Evolutionary conservation across 1,140 invertebrate genomes (phyloP).

Genomic region (Drosophila baimaii): DNA sequence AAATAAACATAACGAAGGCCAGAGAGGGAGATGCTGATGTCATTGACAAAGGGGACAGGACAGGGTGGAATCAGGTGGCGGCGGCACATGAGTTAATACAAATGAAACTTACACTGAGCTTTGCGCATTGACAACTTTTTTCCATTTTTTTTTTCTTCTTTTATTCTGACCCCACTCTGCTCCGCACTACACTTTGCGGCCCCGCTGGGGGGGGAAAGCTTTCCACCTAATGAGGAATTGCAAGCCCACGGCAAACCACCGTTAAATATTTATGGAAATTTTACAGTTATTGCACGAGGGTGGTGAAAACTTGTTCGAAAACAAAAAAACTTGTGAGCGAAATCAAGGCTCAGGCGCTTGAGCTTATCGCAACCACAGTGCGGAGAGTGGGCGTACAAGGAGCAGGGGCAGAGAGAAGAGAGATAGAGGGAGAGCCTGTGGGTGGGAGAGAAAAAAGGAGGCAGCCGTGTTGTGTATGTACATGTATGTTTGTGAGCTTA

Average conservation of each 20-base stretch:
- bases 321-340: slow-evolving; percentile 2
- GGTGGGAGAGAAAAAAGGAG: slow-evolving; percentile 35
- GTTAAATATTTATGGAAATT: slow-evolving; percentile 49
- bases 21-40: slow-evolving; percentile 42
- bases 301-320: slow-evolving; percentile 12
- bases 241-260: slow-evolving; percentile 16
- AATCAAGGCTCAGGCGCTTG: slow-evolving; percentile 45
- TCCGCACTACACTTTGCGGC: background rate
- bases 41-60: slow-evolving; percentile 23
- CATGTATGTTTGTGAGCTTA: slow-evolving; percentile 60
- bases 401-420: background rate
- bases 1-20: background rate
- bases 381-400: slow-evolving; percentile 31
- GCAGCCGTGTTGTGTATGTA: slow-evolving; percentile 30
- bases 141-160: background rate
- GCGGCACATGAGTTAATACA: slow-evolving; percentile 48
- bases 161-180: background rate
- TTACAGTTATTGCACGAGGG: slow-evolving; percentile 38
- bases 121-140: slow-evolving; percentile 16
- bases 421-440: slow-evolving; percentile 13
- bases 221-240: slow-evolving; percentile 33
- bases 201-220: slow-evolving; percentile 19
- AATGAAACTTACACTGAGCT: slow-evolving; percentile 45
- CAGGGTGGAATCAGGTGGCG: slow-evolving; percentile 31
- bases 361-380: slow-evolving; percentile 58